Base-by-base conservation (phyloP, 2,888 invertebrate species). In the Tanytarsus gracilentus region DNA sequence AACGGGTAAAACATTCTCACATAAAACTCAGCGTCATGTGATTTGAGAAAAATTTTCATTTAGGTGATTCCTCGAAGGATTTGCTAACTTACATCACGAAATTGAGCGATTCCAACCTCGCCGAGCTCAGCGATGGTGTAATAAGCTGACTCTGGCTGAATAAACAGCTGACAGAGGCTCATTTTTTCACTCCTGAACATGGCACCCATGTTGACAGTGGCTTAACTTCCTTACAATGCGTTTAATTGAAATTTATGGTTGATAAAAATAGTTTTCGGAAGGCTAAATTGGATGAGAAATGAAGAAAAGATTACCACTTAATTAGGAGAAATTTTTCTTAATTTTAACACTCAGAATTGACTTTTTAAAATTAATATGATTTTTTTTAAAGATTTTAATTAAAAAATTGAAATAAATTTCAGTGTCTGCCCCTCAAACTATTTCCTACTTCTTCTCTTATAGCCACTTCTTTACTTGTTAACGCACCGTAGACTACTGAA, bases 101-200 rank as follows among this genome's bases (percentile, higher is more conserved):
- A 97, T 78, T 96, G 95, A 49, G 94, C 93, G 62, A 89, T 83
- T 64, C 94, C 96, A 30, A 88, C 84, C 76, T 96, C 95, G 60
- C 96, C 96, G 63, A 97, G 78, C 76, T 96, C 94, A 2, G 95
- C 92, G 63, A 96, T 87, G 65, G 92, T 90, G 66, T 87, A 85
- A 75, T 96, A 97, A 0, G 94, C 93, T 29, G 95, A 89, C 76
- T 96, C 96, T 18, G 93, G 91, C 74, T 96, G 95, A 67, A 96
- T 87, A 77, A 93, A 96, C 75, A 96, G 83, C 77, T 96, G 96
- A 79, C 91, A 88, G 68, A 92, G 76, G 63, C 85, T 84, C 92
- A 94, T 94, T 76, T 90, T 84, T 72, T 92, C 91, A 74, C 91
- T 90, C 63, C 92, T 82, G 75, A 91, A 92, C 79, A 91, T 80